Base-by-base conservation (phyloP, 2,113 vertebrate genomes). In the Neodon shergylaensis region DNA sequence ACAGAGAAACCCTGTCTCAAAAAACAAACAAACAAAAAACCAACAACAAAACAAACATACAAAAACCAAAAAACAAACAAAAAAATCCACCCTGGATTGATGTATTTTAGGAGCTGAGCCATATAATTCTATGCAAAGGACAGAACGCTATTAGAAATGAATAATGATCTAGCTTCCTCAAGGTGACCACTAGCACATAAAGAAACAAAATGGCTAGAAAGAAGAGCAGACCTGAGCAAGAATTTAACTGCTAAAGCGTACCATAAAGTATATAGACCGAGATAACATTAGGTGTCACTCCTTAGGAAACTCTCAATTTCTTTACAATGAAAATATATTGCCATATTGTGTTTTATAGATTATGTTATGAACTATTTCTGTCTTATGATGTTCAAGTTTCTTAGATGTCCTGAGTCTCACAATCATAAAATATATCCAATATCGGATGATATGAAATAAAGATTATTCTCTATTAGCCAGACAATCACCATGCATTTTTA, bases 301-400 rank as follows among this genome's bases (percentile, higher is more conserved):
- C 70, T 91, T 13, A 88, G 61, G 76, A 82, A 88, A 77, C 86
- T 77, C 47, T 72, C 70, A 66, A 19, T 65, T 91, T 72, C 12
- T 96, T 86, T 54, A 94, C 52, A 74, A 36, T 36, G 26, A n/a
- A 94, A 85, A 90, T n/a, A 33, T 77, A 68, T 52, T 26, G 63
- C 14, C 5, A 13, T 81, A 82, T 85, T 94, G 92, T 11, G 31
- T 90, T 66, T 88, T 74, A 24, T 44, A 81, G 36, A 52, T 28
- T 76, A 52, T n/a, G 3, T 87, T 95, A 17, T 54, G 24, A 83
- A 21, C 79, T 93, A 79, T 90, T 97, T 96, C 66, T 87, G 63
- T 94, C 89, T 92, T 92, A 79, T 63, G 13, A 88, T 73, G 24
- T 65, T 65, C 66, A 93, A 85, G 16, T 82, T n/a, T 92, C 42